A percentile compares a stretch with the other conserved stretches of the same genome.
Conservation (phyloP, 2,797 vertebrate genomes). For the Silurus lanzhouensis region DNA sequence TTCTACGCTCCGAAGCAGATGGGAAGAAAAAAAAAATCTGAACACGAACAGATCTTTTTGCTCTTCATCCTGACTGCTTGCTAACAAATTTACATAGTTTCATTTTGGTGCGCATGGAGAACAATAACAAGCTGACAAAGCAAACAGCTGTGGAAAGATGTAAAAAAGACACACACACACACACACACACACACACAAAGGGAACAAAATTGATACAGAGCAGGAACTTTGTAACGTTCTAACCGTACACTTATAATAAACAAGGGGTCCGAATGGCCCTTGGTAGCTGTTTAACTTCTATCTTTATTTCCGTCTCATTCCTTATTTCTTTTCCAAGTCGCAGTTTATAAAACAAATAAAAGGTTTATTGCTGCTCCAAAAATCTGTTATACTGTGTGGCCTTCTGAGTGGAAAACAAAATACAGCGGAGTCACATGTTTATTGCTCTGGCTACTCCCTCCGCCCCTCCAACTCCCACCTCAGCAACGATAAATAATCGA, state of each 20-base stretch:
- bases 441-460: constrained; percentile 91
- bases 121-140: constrained; percentile 67
- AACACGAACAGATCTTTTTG: constrained; percentile 49
- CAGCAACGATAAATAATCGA: constrained; percentile 96
- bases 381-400: constrained; percentile 89
- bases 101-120: constrained; percentile 53
- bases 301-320: constrained; percentile 57
- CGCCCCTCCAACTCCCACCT: constrained; percentile 80
- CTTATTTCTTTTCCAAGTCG: constrained; percentile 67
- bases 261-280: constrained; percentile 45
- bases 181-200: neutral
- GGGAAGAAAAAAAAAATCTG: constrained; percentile 60
- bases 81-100: constrained; percentile 57
- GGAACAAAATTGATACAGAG: constrained; percentile 37
- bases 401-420: constrained; percentile 95
- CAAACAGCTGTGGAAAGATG: constrained; percentile 48
- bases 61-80: constrained; percentile 53
- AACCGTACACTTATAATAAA: constrained; percentile 58
- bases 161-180: neutral
- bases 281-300: constrained; percentile 45
- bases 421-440: constrained; percentile 91
- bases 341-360: constrained; percentile 77
- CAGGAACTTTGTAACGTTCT: neutral
- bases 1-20: constrained; percentile 58
- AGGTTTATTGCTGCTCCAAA: constrained; percentile 82